A percentile compares a stretch with the other conserved stretches of the same genome.
These are phyloP conservation scores for Misgurnus anguillicaudatus DNA, from an alignment of 2,113 vertebrate genomes.

Conservation along the genomic window DNA sequence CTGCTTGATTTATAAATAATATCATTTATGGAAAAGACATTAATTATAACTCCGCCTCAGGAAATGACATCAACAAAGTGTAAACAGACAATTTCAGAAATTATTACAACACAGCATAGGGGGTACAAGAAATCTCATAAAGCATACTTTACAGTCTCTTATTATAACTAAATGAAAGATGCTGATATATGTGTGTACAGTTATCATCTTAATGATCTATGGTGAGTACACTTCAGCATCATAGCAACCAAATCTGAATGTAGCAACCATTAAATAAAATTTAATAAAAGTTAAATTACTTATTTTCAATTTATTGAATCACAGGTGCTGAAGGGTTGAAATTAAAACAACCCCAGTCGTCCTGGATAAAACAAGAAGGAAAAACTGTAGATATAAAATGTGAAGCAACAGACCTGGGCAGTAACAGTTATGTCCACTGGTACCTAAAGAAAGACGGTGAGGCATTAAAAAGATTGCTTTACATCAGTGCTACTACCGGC, in stretches of 20 bases:
- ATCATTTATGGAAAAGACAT: not conserved
- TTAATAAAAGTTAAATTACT: not conserved
- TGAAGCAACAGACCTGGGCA: not conserved
- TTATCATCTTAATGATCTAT: constrained; percentile 14
- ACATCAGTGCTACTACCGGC: not conserved
- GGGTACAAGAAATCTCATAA: not conserved
- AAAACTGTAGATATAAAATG: not conserved
- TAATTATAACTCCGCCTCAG: constrained; percentile 9
- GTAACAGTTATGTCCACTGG: not conserved
- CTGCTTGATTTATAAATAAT: not conserved
- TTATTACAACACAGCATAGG: not conserved
- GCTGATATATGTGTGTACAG: not conserved
- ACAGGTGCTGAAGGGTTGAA: constrained; percentile 2
- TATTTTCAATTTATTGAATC: not conserved
- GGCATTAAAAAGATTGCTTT: not conserved
- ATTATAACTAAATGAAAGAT: not conserved
- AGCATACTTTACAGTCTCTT: not conserved
- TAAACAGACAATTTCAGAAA: not conserved
- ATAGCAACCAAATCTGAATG: not conserved
- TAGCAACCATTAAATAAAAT: not conserved
- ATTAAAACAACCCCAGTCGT: not conserved
- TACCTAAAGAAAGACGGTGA: not conserved
- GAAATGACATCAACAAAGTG: constrained; percentile 8
- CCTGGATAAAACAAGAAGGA: not conserved
- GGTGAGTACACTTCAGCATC: not conserved